Evolutionary conservation across 1,140 invertebrate genomes (phyloP), one percentile per base, ranked within the genome.

Genomic region (Drosophila repleta): DNA sequence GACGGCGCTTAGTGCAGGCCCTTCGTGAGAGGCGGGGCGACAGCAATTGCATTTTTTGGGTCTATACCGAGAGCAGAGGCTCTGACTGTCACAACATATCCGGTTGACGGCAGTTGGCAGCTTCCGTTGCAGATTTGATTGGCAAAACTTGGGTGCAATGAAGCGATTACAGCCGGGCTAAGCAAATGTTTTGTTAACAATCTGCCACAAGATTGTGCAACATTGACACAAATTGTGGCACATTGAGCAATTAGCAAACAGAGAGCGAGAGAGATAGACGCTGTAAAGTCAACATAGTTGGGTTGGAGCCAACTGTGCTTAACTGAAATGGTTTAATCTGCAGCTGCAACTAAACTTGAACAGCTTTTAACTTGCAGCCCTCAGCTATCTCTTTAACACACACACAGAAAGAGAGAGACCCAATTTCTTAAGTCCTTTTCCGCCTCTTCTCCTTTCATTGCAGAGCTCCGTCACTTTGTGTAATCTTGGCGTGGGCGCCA

Each of bases 401-500:
- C n/a, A 3, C n/a, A n/a, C n/a, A n/a, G n/a, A n/a, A n/a, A n/a
- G n/a, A n/a, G 10, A 32, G 2, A 35, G 8, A 35, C 13, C 10
- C 41, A n/a, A 11, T 13, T 37, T 39, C 53, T 67, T 45, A 62
- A 35, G 39, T 26, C 0, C 48, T 41, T 53, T 55, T 55, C 39
- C 66, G 32, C 7, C 29, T 65, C 29, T 18, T 43, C 8, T 3
- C 8, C 49, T 45, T 76, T 83, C 77, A 24, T 93, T 93, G 46
- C 92, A 96, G 95, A 93, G 94, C 78, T 92, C 93, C 20, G 93
- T 94, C 29, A 94, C 94, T 10, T 82, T 96, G 65, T 95, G 95
- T 89, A 95, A 94, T 64, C 91, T 96, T 39, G 95, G 95, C 17
- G 94, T 95, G 55, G 96, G 96, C 13, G 94, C 95, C n/a, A 95